Percentiles rank a stretch among this genome's conserved stretches.
phyloP scores from a whole-genome alignment of 2,797 vertebrate species.

The Aselliscus stoliczkanus region DNA sequence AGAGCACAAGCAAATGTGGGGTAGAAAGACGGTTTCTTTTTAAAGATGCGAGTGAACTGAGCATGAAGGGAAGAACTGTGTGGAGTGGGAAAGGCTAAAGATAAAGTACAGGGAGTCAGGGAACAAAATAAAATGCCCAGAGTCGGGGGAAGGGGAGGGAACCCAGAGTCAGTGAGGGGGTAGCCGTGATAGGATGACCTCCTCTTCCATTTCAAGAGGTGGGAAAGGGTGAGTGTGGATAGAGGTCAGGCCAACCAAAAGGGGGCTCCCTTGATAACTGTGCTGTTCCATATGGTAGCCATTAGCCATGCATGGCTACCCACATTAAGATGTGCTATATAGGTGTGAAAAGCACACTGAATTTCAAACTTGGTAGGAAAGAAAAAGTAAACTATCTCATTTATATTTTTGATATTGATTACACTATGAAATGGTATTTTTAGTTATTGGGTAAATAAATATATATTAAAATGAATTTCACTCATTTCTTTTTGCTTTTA shows the following conservation, averaged over 20 bases:
- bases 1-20: not conserved
- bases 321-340: not conserved
- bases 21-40: not conserved
- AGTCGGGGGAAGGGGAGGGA: not conserved
- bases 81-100: not conserved
- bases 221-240: not conserved
- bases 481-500: not conserved
- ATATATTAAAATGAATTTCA: not conserved
- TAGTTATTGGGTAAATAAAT: not conserved
- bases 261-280: not conserved
- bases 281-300: not conserved
- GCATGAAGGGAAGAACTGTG: not conserved
- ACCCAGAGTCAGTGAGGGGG: not conserved
- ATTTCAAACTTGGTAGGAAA: not conserved
- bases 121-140: not conserved
- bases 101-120: not conserved
- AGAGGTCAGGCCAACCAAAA: not conserved
- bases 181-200: not conserved
- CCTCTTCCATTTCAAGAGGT: not conserved
- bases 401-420: not conserved
- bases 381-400: not conserved
- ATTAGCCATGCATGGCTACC: rapidly evolving
- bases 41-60: not conserved
- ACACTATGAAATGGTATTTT: not conserved
- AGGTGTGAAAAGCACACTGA: not conserved